Evolutionary conservation across 2,797 vertebrate species (phyloP).

Genomic region (Capromys pilorides): DNA sequence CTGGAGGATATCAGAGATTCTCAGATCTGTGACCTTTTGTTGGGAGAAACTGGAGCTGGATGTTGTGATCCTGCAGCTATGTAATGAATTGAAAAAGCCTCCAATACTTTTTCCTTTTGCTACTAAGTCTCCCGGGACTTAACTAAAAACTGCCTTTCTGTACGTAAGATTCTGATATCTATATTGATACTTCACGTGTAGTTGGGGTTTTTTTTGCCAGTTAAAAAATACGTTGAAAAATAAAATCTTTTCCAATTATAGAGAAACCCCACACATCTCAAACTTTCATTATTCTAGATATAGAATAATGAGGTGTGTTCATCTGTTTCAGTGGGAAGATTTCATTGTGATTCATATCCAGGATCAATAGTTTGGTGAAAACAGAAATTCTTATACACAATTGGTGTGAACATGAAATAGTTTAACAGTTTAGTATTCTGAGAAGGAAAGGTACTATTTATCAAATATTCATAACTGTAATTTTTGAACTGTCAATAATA

Average conservation of each 20-base stretch:
- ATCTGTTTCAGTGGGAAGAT: not conserved
- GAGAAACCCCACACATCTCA: not conserved
- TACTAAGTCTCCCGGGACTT: not conserved
- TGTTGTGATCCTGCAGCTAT: not conserved
- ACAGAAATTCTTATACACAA: constrained; percentile 14
- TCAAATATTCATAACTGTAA: not conserved
- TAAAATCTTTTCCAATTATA: not conserved
- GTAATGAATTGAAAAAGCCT: constrained; percentile 28
- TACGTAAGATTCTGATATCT: constrained; percentile 18
- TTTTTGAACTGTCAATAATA: not conserved
- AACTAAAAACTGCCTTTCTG: constrained; percentile 52
- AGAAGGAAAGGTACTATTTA: not conserved
- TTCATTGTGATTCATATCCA: not conserved
- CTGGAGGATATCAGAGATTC: constrained; percentile 18
- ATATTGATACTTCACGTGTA: not conserved
- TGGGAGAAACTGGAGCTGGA: not conserved
- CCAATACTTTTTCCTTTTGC: not conserved
- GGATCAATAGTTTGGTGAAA: not conserved
- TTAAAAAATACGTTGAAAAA: not conserved
- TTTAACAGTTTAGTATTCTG: not conserved
- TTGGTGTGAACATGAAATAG: not conserved
- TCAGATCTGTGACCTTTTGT: constrained; percentile 57
- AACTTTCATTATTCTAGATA: not conserved
- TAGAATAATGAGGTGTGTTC: not conserved
- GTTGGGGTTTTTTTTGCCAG: not conserved